Base-by-base conservation (phyloP, 1,140 invertebrate genomes). In the Bombus superbus region DNA sequence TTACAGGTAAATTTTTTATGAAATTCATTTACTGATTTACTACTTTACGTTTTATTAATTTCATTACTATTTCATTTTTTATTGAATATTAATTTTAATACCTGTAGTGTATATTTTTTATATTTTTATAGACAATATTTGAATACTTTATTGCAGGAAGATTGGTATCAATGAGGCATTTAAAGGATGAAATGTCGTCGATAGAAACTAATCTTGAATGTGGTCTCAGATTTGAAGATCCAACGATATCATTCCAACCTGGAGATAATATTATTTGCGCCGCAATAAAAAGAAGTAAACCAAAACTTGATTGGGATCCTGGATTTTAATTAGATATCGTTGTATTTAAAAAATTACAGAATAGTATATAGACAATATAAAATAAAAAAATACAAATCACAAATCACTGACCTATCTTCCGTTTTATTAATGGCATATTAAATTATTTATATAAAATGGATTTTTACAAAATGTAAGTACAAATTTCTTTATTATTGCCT, bases 131-230 rank as follows among this genome's bases (percentile, higher is more conserved):
- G 3, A 64, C 40, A 59, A 83, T 66, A 81, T 71, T 42, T 59
- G 44, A 85, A 75, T 83, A 59, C 62, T 59, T 89, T 87, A 38
- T 94, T 93, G 44, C 86, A 98, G 98, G 98, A 72, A 95, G 96
- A 90, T 91, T 98, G 57, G 93, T 95, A 42, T 98, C 98, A 6
- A 97, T 99, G 97, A 97, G 97, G 90, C 98, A 99, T 94, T 93
- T 98, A 13, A 99, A 99, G 94, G 96, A 97, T 86, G 98, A 99
- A 96, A 98, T 99, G 0, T 97, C 97, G 22, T 96, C 96, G 0
- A 97, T 99, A 42, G 98, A 98, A 92, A 97, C 96, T 74, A 97
- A 98, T 92, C 95, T 97, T 35, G 98, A 99, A 94, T 99, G 98
- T 95, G 99, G 98, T 0, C 90, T 99, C 40, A 96, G 96, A 81